phyloP scores from a whole-genome alignment of 2,113 vertebrate genomes.

The Dasyurus viverrinus region DNA sequence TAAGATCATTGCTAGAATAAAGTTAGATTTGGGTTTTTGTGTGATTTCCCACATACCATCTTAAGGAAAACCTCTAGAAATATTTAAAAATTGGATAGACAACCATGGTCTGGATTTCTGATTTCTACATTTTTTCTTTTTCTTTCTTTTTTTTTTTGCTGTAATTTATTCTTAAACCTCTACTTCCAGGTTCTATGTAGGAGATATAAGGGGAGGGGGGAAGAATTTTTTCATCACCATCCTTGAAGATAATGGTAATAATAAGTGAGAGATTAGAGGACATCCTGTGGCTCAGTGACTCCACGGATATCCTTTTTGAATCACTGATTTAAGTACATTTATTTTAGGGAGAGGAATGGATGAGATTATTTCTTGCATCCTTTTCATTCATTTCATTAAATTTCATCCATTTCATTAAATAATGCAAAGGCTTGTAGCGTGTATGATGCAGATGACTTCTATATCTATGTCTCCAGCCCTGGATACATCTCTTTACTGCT shows the following conservation, averaged over 20 bases:
- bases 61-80: too few relatives aligned
- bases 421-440: not conserved
- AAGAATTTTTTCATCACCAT: constrained; percentile 1
- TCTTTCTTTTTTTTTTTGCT: not conserved
- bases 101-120: not conserved
- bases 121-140: not conserved
- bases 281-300: not conserved
- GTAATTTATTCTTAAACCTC: too few relatives aligned
- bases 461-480: not conserved
- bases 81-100: not conserved
- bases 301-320: not conserved
- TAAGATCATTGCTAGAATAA: too few relatives aligned
- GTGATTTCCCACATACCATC: too few relatives aligned
- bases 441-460: not conserved
- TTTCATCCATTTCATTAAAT: not conserved
- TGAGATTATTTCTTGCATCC: constrained; percentile 7
- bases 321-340: not conserved
- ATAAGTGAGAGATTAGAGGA: not conserved
- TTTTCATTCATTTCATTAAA: too few relatives aligned
- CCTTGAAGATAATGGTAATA: not conserved
- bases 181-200: not conserved
- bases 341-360: constrained; percentile 7
- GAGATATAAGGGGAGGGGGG: not conserved
- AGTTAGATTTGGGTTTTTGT: too few relatives aligned
- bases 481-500: not conserved